A percentile compares a stretch with the other conserved stretches of the same genome.
Evolutionary conservation across 1,140 invertebrate species (phyloP).

Genomic region (Panulirus ornatus): DNA sequence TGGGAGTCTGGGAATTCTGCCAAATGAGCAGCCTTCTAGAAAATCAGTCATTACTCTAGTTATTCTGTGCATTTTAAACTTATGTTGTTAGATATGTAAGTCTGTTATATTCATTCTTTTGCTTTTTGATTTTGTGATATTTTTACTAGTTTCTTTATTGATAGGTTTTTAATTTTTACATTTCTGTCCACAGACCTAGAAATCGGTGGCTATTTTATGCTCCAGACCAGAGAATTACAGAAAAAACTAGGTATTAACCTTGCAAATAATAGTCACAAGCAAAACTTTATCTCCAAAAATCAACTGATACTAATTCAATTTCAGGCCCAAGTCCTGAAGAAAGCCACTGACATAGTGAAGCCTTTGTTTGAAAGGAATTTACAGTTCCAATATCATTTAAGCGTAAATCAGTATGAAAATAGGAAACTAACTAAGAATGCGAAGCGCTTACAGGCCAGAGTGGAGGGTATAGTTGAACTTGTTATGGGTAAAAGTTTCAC

Average conservation of each 20-base stretch:
- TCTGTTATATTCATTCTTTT: not conserved
- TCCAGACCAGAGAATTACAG: not conserved
- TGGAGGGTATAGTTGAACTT: constrained; percentile 1
- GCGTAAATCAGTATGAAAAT: not conserved
- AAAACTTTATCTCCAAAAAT: constrained; percentile 3
- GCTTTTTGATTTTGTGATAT: not conserved
- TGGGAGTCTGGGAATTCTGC: too few species aligned
- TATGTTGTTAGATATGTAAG: not conserved
- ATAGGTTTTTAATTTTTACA: not conserved
- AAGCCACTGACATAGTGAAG: constrained; percentile 1
- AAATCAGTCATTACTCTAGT: too few species aligned
- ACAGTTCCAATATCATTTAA: not conserved
- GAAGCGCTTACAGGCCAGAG: not conserved
- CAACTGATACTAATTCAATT: constrained; percentile 41
- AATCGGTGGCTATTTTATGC: not conserved
- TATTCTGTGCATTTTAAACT: not conserved
- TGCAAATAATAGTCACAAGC: not conserved
- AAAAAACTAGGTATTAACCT: not conserved
- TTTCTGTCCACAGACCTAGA: constrained; percentile 15
- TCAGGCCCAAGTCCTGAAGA: constrained; percentile 51
- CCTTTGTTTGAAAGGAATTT: not conserved
- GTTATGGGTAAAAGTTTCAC: constrained; percentile 31
- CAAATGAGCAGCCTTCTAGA: too few species aligned
- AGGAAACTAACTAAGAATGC: not conserved
- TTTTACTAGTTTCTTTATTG: not conserved